These are phyloP conservation scores for Neoarius graeffei DNA, from an alignment of 2,113 vertebrate species.

Conservation along the genomic window DNA sequence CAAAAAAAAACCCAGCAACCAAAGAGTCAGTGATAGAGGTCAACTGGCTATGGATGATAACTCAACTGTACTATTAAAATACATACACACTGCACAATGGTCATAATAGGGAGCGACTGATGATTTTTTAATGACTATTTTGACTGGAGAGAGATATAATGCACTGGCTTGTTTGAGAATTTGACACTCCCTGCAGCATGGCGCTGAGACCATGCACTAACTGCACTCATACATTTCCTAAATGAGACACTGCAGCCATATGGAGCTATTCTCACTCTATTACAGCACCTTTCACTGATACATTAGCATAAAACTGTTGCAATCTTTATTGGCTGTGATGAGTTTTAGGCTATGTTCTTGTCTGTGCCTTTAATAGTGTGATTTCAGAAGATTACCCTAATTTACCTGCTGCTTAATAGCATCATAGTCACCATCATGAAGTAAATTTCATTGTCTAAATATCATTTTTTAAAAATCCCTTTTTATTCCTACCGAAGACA, in stretches of 20 bases:
- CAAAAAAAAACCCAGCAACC: background rate
- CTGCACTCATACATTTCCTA: conserved; percentile 38
- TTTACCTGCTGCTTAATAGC: background rate
- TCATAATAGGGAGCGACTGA: background rate
- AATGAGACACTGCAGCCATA: conserved; percentile 44
- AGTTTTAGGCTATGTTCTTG: conserved; percentile 7
- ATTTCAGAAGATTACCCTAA: conserved; percentile 19
- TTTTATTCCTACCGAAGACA: background rate
- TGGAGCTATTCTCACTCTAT: conserved; percentile 32
- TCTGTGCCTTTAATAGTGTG: background rate
- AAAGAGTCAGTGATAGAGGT: conserved; percentile 1
- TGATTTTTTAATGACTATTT: conserved; percentile 40
- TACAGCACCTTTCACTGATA: background rate
- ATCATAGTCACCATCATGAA: background rate
- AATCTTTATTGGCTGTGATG: background rate
- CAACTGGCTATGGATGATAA: conserved; percentile 10
- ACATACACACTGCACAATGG: conserved; percentile 2
- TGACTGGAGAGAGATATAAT: conserved; percentile 40
- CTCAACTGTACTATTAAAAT: background rate
- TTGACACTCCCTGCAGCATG: conserved; percentile 25
- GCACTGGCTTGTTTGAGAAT: conserved; percentile 27
- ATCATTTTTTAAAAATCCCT: background rate
- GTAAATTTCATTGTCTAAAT: background rate
- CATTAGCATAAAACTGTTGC: conserved; percentile 15
- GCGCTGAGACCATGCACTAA: conserved; percentile 17